These are phyloP conservation scores for Melangyna quadrimaculata DNA, from an alignment of 2,888 invertebrate species.

Conservation along the genomic window DNA sequence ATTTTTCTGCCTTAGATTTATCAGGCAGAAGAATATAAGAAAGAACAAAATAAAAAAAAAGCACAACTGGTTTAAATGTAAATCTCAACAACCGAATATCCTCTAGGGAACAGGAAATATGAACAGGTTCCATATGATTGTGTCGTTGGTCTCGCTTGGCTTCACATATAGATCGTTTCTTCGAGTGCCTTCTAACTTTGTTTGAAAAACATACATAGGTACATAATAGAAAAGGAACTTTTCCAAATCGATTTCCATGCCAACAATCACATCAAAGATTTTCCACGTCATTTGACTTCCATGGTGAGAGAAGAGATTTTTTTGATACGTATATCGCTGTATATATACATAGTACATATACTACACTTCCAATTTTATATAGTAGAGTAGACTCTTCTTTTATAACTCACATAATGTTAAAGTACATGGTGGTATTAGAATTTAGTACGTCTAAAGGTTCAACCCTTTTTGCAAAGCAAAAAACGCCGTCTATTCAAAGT, in stretches of 20 bases:
- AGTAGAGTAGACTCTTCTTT: neutral
- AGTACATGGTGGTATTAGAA: neutral
- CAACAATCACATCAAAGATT: constrained; percentile 40
- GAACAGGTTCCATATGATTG: constrained; percentile 38
- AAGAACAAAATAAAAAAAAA: neutral
- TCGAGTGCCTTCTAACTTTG: constrained; percentile 21
- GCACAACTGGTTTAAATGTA: neutral
- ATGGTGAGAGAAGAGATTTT: constrained; percentile 26
- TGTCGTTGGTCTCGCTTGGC: constrained; percentile 17
- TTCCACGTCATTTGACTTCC: constrained; percentile 31
- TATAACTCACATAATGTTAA: neutral
- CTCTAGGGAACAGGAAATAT: constrained; percentile 29
- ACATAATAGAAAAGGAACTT: constrained; percentile 7
- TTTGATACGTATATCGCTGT: constrained; percentile 19
- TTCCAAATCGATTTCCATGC: constrained; percentile 31
- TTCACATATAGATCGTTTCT: constrained; percentile 16
- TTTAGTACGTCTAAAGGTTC: neutral
- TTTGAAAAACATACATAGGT: neutral
- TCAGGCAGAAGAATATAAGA: neutral
- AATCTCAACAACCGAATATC: constrained; percentile 37
- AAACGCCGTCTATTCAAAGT: neutral
- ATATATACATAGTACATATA: no score
- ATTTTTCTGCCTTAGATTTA: neutral
- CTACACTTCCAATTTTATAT: constrained; percentile 1
- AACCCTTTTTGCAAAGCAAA: constrained; percentile 5